Evolutionary conservation across 2,797 vertebrate genomes (phyloP), one percentile per base, ranked within the genome.

Genomic region (Buceros bicornis): DNA sequence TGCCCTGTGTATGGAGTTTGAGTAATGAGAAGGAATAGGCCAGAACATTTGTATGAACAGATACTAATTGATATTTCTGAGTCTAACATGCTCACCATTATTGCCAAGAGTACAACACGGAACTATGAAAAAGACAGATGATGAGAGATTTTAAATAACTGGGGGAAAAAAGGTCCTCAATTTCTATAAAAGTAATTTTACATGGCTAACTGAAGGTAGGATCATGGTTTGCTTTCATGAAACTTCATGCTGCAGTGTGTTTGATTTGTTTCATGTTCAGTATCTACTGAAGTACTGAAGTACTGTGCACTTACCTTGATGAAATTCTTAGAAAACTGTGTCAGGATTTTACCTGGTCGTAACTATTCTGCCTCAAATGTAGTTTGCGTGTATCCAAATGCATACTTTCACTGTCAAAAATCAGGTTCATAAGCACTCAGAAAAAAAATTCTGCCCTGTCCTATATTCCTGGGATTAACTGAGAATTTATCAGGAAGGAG

Each of bases 1-100:
- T 91, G 91, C 82, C 94, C 89, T 21, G 31, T 87, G 64, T 90
- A 37, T 67, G 67, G 85, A 89, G 86, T 91, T 95, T 96, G 96
- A 95, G 64, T 96, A 96, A 96, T 95, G 95, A 95, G 95, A 87
- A 95, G 94, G 95, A 96, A 40, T 70, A 94, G 90, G 53, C 90
- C 60, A 22, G 90, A 90, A 77, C 93, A 92, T 93, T 96, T 84
- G 84, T 94, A 92, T 54, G 91, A 96, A 50, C 93, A 96, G 89
- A 94, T 95, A 89, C 62, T 87, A 90, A 91, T 95, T 91, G 93
- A 3, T 7, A 45, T 70, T 89, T 89, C 85, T 70, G 82, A 70
- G 66, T 37, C 73, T 90, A 94, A 80, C 66, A 35, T 9, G 33
- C 58, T 83, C 70, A 17, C 28, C 70, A 18, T 25, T 91, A 73